Percentiles rank a stretch among this genome's conserved stretches.
Evolutionary conservation across 2,797 vertebrate species (phyloP).

Genomic region (Takifugu ocellatus): DNA sequence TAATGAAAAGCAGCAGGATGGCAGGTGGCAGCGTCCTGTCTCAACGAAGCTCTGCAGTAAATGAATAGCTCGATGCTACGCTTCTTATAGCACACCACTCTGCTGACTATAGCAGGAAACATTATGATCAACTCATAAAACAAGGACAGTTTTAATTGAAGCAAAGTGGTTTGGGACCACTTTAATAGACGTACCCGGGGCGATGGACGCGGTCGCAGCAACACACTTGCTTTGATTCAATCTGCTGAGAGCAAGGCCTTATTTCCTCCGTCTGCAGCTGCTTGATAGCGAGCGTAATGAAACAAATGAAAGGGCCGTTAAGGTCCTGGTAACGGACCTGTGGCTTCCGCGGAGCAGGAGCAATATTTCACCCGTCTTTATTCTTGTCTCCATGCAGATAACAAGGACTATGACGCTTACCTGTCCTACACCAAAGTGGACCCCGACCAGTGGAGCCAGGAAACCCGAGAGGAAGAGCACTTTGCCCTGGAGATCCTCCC

Average conservation of each 20-base stretch:
- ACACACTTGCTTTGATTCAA: slow-evolving; percentile 3
- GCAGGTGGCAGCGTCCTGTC: slow-evolving; percentile 50
- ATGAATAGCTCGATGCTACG: slow-evolving; percentile 37
- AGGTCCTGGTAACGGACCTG: neutral
- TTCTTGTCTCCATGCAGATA: slow-evolving; percentile 80
- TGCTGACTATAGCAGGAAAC: slow-evolving; percentile 46
- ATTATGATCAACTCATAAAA: slow-evolving; percentile 32
- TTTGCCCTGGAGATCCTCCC: slow-evolving; percentile 98
- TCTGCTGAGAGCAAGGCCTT: slow-evolving; percentile 7
- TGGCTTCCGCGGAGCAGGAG: slow-evolving; percentile 79
- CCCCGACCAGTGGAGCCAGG: slow-evolving; percentile 97
- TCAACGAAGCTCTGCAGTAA: slow-evolving; percentile 33
- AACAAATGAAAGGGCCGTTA: slow-evolving; percentile 10
- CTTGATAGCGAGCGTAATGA: slow-evolving; percentile 5
- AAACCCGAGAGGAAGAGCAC: slow-evolving; percentile 95
- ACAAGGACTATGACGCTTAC: slow-evolving; percentile 97
- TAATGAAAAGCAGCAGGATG: slow-evolving; percentile 62
- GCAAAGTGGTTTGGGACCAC: slow-evolving; percentile 27
- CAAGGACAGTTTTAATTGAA: slow-evolving; percentile 27
- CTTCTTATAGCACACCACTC: slow-evolving; percentile 17
- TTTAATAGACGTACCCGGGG: slow-evolving; percentile 9
- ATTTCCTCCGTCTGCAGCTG: slow-evolving; percentile 8
- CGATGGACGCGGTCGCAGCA: slow-evolving; percentile 13
- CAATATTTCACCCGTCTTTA: slow-evolving; percentile 78
- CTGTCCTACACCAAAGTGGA: slow-evolving; percentile 99